phyloP scores from a whole-genome alignment of 2,888 invertebrate genomes.

The Nineta flava region DNA sequence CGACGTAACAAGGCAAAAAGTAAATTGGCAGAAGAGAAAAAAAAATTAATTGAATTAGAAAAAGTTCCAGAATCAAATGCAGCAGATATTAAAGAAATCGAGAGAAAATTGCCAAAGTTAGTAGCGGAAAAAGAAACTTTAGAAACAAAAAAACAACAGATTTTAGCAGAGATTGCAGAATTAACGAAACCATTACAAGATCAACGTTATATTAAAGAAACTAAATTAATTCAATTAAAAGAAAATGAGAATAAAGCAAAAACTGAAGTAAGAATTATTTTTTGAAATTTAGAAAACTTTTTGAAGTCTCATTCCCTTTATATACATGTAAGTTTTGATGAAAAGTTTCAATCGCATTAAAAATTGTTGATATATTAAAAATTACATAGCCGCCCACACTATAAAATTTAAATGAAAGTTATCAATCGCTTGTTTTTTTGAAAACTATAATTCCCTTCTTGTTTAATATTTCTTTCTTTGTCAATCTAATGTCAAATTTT shows the following conservation, averaged over 20 bases:
- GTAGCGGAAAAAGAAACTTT: conserved; percentile 36
- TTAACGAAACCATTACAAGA: conserved; percentile 56
- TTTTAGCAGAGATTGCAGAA: conserved; percentile 44
- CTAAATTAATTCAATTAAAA: conserved; percentile 49
- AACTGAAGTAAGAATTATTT: conserved; percentile 26
- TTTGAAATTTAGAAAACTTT: not conserved
- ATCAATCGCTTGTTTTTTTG: too few species aligned
- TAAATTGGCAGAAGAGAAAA: conserved; percentile 44
- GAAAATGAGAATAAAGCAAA: conserved; percentile 55
- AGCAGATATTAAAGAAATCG: conserved; percentile 44
- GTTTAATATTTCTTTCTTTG: too few species aligned
- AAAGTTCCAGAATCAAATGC: conserved; percentile 57
- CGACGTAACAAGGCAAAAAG: conserved; percentile 59
- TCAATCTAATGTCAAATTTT: too few species aligned
- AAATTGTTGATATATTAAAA: too few species aligned
- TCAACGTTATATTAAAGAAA: conserved; percentile 51
- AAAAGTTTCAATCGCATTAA: too few species aligned
- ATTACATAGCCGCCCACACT: too few species aligned
- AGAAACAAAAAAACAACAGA: conserved; percentile 38
- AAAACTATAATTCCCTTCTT: too few species aligned
- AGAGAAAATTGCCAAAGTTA: conserved; percentile 36
- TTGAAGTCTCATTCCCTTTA: too few species aligned
- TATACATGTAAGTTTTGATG: too few species aligned
- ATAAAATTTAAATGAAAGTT: too few species aligned
- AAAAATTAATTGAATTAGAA: conserved; percentile 47